phyloP scores from a whole-genome alignment of 2,888 invertebrate species.

The Chouioia cunea region DNA sequence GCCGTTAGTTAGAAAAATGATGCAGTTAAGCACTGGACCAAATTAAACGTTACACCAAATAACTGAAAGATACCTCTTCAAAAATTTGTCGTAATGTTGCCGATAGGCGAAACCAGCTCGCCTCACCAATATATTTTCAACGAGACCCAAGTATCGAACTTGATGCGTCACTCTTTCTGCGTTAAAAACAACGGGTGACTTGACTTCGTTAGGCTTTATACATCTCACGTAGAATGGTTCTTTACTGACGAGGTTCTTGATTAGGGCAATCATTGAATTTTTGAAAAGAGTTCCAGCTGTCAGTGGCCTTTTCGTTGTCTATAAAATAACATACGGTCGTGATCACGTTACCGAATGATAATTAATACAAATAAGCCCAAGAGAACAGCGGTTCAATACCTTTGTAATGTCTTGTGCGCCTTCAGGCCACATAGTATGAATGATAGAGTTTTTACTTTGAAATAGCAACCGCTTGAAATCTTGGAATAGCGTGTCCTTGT shows the following conservation, averaged over 20 bases:
- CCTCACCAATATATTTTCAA: slow-evolving; percentile 95
- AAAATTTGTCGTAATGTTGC: slow-evolving; percentile 92
- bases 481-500: slow-evolving; percentile 96
- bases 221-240: slow-evolving; percentile 98
- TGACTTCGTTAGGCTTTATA: slow-evolving; percentile 96
- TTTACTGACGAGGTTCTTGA: slow-evolving; percentile 88
- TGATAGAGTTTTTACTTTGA: slow-evolving; percentile 82
- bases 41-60: slow-evolving; percentile 1
- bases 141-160: slow-evolving; percentile 88
- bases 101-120: slow-evolving; percentile 98
- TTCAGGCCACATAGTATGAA: slow-evolving; percentile 96
- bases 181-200: slow-evolving; percentile 89
- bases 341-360: slow-evolving; percentile 1
- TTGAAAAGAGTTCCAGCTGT: slow-evolving; percentile 96
- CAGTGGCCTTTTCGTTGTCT: slow-evolving; percentile 94
- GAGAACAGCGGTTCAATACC: slow-evolving; percentile 68
- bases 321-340: slow-evolving; percentile 52
- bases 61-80: slow-evolving; percentile 75
- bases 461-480: slow-evolving; percentile 94
- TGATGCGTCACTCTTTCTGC: slow-evolving; percentile 83
- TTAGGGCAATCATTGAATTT: slow-evolving; percentile 92
- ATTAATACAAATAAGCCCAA: neutral
- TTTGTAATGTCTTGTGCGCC: slow-evolving; percentile 90
- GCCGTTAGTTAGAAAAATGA: slow-evolving; percentile 25
- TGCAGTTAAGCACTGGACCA: neutral